Evolutionary conservation across 2,113 vertebrate species (phyloP).

Genomic region (Xenus cinereus): DNA sequence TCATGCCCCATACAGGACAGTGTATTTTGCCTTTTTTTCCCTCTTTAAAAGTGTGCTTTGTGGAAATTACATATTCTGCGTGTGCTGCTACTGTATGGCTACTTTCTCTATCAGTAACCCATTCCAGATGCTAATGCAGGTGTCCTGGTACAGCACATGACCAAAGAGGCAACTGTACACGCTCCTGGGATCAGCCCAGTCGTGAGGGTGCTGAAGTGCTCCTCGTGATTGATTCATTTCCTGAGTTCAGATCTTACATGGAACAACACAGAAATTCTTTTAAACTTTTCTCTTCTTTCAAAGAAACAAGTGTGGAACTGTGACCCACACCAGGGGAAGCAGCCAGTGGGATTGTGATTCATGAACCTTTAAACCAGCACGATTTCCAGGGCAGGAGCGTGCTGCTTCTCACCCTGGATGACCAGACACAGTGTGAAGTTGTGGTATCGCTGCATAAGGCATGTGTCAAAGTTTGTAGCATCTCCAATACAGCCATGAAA

Average conservation of each 20-base stretch:
- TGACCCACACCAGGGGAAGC: not conserved
- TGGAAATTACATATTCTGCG: not conserved
- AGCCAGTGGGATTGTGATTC: not conserved
- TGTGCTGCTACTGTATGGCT: not conserved
- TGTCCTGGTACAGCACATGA: not conserved
- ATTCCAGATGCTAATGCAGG: not conserved
- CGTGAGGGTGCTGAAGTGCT: not conserved
- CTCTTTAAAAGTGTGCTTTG: not conserved
- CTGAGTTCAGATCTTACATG: not conserved
- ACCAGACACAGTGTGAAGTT: not conserved
- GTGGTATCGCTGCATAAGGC: not conserved
- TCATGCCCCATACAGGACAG: not conserved
- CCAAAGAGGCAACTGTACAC: not conserved
- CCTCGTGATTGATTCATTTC: not conserved
- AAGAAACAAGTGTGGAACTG: not conserved
- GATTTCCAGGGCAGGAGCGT: not conserved
- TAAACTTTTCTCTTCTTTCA: not conserved
- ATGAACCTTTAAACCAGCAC: not conserved
- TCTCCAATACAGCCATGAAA: not conserved
- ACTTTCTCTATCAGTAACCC: not conserved
- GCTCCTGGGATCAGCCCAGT: fast-evolving
- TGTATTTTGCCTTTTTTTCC: not conserved
- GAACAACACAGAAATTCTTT: not conserved
- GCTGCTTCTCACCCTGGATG: not conserved
- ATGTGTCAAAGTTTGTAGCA: not conserved